A percentile compares a stretch with the other conserved stretches of the same genome.
Evolutionary conservation across 2,888 invertebrate species (phyloP).

Genomic region (Tiliacea citrago): DNA sequence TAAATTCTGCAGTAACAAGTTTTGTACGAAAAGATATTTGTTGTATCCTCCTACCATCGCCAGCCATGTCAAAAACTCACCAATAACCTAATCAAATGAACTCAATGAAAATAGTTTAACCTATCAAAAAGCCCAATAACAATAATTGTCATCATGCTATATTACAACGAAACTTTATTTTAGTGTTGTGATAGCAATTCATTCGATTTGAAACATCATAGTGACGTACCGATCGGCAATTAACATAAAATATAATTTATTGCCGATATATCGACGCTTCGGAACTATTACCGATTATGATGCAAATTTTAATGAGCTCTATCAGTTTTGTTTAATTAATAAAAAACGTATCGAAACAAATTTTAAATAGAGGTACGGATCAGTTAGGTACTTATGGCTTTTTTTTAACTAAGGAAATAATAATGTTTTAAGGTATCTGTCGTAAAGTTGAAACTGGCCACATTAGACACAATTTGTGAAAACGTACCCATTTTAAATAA

Average conservation of each 20-base stretch:
- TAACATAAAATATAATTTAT: constrained; percentile 66
- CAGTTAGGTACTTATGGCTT: constrained; percentile 3
- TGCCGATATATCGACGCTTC: constrained; percentile 51
- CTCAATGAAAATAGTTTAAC: constrained; percentile 30
- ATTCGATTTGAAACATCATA: constrained; percentile 56
- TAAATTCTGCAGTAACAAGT: neutral
- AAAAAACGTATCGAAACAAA: constrained; percentile 52
- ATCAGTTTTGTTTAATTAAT: constrained; percentile 63
- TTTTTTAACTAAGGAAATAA: constrained; percentile 10
- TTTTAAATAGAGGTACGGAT: constrained; percentile 26
- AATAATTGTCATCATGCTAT: constrained; percentile 45
- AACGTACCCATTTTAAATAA: neutral
- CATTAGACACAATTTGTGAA: neutral
- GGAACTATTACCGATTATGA: constrained; percentile 60
- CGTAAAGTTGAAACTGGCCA: neutral
- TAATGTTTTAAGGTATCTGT: neutral
- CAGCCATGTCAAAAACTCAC: constrained; percentile 7
- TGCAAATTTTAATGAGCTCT: constrained; percentile 59
- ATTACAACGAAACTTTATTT: constrained; percentile 45
- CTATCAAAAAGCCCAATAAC: constrained; percentile 24
- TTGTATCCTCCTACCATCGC: neutral
- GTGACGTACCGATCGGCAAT: constrained; percentile 58
- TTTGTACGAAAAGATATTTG: neutral
- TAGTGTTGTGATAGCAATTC: constrained; percentile 56
- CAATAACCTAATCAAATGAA: constrained; percentile 13